phyloP scores from a whole-genome alignment of 2,888 invertebrate genomes.

The Leptopilina syphax region DNA sequence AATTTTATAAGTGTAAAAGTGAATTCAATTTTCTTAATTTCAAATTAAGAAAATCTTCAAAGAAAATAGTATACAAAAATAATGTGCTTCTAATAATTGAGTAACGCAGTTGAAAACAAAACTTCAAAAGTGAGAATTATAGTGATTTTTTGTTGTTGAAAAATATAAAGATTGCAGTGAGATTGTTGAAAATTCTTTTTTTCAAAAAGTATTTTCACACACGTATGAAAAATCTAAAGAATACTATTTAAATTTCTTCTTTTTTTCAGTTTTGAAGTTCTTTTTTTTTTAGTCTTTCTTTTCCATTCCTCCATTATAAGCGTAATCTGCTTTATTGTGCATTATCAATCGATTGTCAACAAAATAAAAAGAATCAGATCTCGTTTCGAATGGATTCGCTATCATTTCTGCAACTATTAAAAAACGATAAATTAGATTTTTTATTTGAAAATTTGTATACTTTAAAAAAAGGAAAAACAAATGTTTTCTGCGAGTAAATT shows the following conservation, averaged over 20 bases:
- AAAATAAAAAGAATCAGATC: slow-evolving; percentile 99
- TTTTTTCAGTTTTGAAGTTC: neutral
- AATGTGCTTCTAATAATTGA: neutral
- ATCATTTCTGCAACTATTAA: slow-evolving; percentile 95
- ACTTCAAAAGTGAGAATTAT: neutral
- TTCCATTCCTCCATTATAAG: slow-evolving; percentile 91
- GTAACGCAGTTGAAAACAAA: neutral
- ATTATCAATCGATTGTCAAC: slow-evolving; percentile 97
- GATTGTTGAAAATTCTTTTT: neutral
- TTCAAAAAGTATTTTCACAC: neutral
- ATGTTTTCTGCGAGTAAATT: too few relatives aligned
- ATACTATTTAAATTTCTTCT: neutral
- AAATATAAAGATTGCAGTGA: slow-evolving; percentile 8
- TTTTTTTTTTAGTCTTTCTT: slow-evolving; percentile 76
- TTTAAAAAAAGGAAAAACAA: too few relatives aligned
- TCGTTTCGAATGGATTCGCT: slow-evolving; percentile 95
- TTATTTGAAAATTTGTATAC: too few relatives aligned
- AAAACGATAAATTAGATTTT: neutral
- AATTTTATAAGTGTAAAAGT: slow-evolving; percentile 49
- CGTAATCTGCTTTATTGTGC: slow-evolving; percentile 99
- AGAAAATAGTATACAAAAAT: slow-evolving; percentile 53
- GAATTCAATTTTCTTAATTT: slow-evolving; percentile 13
- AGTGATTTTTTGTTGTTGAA: neutral
- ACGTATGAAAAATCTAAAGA: neutral
- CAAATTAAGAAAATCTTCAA: slow-evolving; percentile 48